Base-by-base conservation (phyloP, 2,113 vertebrate species). In the Ardeotis arabs region DNA sequence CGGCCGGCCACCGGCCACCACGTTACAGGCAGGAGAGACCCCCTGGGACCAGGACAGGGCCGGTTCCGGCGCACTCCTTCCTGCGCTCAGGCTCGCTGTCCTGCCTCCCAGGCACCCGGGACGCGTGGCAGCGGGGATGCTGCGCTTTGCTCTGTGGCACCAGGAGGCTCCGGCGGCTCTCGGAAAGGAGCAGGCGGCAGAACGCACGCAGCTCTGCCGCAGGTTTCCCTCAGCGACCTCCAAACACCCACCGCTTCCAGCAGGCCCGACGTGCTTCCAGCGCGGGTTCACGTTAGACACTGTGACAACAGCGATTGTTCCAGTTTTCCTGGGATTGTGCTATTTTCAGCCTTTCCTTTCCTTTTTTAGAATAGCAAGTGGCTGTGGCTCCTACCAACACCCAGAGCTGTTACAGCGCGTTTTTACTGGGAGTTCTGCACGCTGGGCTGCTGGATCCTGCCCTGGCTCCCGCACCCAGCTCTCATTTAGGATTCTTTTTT, bases 331-430 rank as follows among this genome's bases (percentile, higher is more conserved):
- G 64, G 63, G 47, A 90, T 86, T 80, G 53, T 47, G 59, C 55
- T 93, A 77, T 89, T 95, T 95, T 86, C 64, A 95, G 63, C 67
- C 35, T 82, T 90, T 52, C 66, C 62, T 76, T 68, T 90, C 77
- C 60, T 78, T 93, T 85, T 90, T 76, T 83, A 93, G 72, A 56
- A 64, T 1, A 60, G 41, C 50, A 74, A 66, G 50, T 58, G 64
- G 49, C 37, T 66, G 39, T 58, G 31, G 62, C 44, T 96, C 70
- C 90, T 76, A 83, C 53, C 78, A 21, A 41, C 22, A 69, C 39
- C 35, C 78, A 49, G 75, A 37, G 53, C 8, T 87, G n/a, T 33
- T 41, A 81, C 29, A 56, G 66, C 14, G 62, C 45, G 14, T 60
- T 64, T 63, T 74, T 44, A 52, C 15, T 68, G 67, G 10, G 21